Evolutionary conservation across 37 sponge, comb jelly and placozoan genomes (phyloP).

Genomic region (Cliona cf. orientalis): DNA sequence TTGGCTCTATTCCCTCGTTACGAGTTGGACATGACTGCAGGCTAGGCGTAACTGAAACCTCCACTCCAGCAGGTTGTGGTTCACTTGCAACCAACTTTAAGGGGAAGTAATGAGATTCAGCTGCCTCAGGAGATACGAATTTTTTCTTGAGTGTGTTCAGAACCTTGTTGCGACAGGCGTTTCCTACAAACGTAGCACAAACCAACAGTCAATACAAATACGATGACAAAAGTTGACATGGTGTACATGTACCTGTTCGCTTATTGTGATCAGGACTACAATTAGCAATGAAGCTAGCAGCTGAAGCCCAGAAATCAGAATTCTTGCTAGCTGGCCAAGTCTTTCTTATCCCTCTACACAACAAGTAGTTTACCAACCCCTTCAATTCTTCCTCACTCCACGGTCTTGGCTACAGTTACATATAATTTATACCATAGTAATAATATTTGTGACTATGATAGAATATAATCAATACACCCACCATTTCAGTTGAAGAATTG

Average conservation of each 20-base stretch:
- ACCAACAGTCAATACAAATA: no score
- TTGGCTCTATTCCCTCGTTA: neutral
- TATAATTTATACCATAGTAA: neutral
- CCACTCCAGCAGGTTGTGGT: neutral
- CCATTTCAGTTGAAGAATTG: neutral
- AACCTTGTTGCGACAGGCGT: neutral
- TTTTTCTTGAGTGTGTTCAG: neutral
- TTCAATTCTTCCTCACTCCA: neutral
- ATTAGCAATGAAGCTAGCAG: no score
- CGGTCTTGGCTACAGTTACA: neutral
- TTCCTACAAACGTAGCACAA: no score
- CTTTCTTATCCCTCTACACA: neutral
- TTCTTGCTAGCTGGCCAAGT: no score
- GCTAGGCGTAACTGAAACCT: neutral
- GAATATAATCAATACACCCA: neutral
- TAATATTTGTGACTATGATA: neutral
- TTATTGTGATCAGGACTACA: no score
- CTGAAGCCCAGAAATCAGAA: no score
- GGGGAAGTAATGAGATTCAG: constrained; percentile 5
- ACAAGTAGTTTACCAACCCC: neutral
- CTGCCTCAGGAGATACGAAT: constrained; percentile 1
- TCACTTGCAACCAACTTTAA: constrained; percentile 3
- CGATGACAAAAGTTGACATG: no score
- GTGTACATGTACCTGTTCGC: no score
- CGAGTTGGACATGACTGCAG: neutral